phyloP scores from a whole-genome alignment of 2,113 vertebrate species.

The Grammomys surdaster region DNA sequence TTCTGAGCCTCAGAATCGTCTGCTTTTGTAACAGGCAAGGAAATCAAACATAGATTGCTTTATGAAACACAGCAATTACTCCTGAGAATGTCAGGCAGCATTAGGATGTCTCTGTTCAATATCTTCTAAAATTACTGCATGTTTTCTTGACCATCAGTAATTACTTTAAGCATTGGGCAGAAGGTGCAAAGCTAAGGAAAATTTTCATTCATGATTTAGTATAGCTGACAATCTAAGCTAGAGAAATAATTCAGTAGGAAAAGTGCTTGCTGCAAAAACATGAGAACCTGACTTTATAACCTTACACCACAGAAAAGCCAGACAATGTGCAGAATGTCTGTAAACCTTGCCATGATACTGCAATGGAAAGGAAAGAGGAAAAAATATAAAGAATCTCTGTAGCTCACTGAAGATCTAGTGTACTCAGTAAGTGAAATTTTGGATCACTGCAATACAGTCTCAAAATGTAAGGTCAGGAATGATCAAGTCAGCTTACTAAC shows the following conservation, averaged over 20 bases:
- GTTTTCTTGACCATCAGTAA: neutral
- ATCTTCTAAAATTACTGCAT: constrained; percentile 11
- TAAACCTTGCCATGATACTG: neutral
- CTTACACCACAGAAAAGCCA: neutral
- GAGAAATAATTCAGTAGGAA: neutral
- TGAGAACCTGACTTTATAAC: neutral
- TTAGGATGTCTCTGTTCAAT: neutral
- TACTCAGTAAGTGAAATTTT: neutral
- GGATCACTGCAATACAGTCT: no score
- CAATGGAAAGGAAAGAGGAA: neutral
- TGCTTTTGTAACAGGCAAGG: neutral
- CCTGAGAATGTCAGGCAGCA: neutral
- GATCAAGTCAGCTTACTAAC: neutral
- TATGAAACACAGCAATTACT: constrained; percentile 8
- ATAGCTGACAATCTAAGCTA: neutral
- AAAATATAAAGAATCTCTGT: neutral
- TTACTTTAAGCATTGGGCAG: neutral
- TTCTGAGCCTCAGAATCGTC: neutral
- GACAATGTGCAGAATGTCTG: neutral
- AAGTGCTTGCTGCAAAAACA: no score
- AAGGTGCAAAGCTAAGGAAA: neutral
- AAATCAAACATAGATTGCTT: neutral
- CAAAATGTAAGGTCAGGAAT: neutral
- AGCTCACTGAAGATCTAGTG: neutral
- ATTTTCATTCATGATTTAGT: constrained; percentile 6